Conservation (phyloP, 2,888 invertebrate species). For the Apodemia duryi region DNA sequence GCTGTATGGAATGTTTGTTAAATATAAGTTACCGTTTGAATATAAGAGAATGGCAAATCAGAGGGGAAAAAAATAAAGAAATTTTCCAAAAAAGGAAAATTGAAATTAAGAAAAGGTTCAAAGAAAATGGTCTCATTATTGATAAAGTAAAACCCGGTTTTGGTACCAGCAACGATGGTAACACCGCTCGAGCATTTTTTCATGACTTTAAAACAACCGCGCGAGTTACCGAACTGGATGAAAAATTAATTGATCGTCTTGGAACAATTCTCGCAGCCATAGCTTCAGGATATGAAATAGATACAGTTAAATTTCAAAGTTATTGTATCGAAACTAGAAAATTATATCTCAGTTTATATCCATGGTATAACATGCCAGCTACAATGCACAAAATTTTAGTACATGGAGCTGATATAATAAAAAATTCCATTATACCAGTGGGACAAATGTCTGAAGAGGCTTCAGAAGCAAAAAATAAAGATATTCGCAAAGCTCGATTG, state of each 20-base stretch:
- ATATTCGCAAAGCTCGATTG: not conserved
- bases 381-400: conserved; percentile 1
- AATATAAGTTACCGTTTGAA: conserved; percentile 4
- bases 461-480: not conserved
- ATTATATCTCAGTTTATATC: conserved; percentile 4
- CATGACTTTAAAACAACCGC: not conserved
- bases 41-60: not conserved
- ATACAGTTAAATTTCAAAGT: not conserved
- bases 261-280: not conserved
- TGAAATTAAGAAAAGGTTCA: not conserved
- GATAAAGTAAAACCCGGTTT: conserved; percentile 5
- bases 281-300: conserved; percentile 5
- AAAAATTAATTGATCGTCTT: conserved; percentile 5
- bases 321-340: conserved; percentile 3
- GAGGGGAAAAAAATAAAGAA: not conserved
- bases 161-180: conserved; percentile 5
- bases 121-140: conserved; percentile 5
- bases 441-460: not conserved
- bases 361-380: conserved; percentile 5
- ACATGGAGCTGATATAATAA: conserved; percentile 7
- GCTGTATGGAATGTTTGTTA: not conserved
- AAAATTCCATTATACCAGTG: not conserved
- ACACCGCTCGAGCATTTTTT: conserved; percentile 6
- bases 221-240: not conserved
- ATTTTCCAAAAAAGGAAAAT: not conserved